Conservation (phyloP, 2,113 vertebrate genomes). For the Tricholaema leucomelas region DNA sequence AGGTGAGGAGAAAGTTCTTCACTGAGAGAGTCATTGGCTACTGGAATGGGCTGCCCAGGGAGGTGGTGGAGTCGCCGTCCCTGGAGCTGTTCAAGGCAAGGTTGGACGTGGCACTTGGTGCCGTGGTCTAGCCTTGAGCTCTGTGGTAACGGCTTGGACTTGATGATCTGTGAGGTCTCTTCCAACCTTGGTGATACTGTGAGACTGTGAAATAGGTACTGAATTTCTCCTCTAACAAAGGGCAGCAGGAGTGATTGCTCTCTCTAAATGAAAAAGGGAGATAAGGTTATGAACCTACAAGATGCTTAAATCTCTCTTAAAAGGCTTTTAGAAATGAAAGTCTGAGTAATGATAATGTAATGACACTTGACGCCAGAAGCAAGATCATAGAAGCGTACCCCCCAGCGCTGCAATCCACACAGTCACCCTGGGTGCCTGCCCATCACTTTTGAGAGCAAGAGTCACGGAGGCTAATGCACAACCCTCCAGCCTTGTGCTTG, state of each 20-base stretch:
- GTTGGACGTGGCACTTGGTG: too few relatives aligned
- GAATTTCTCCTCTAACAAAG: not conserved
- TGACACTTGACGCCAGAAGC: not conserved
- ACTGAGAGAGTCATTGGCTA: too few relatives aligned
- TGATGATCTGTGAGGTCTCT: too few relatives aligned
- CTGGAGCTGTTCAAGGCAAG: too few relatives aligned
- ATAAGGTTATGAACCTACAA: not conserved
- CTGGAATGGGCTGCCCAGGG: too few relatives aligned
- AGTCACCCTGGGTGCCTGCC: not conserved
- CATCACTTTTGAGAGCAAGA: not conserved
- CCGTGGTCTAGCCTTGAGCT: too few relatives aligned
- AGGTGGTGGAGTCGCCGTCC: too few relatives aligned
- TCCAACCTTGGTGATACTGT: too few relatives aligned
- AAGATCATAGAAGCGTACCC: not conserved
- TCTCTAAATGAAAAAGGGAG: not conserved
- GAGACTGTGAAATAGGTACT: not conserved
- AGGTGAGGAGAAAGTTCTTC: too few relatives aligned
- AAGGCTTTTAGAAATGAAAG: not conserved
- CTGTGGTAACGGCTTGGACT: too few relatives aligned
- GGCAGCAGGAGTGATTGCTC: not conserved
- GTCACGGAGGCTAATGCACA: not conserved
- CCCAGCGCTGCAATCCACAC: not conserved
- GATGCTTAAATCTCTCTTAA: not conserved
- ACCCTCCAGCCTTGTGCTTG: not conserved
- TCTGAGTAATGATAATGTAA: not conserved